A percentile compares a stretch with the other conserved stretches of the same genome.
phyloP scores from a whole-genome alignment of 2,888 invertebrate genomes.

The Melipona bicolor region DNA sequence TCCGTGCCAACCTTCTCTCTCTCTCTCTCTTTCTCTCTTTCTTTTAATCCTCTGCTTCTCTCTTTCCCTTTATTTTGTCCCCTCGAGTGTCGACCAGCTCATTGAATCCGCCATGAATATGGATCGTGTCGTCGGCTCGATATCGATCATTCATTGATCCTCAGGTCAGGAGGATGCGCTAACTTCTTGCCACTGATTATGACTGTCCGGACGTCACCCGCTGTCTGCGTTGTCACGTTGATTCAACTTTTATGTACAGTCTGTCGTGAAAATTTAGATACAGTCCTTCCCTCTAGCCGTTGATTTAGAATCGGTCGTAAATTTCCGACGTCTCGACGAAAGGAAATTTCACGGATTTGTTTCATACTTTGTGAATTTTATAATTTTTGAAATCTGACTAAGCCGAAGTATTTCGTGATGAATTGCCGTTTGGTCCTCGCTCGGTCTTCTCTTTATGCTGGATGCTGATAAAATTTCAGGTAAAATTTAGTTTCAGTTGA shows the following conservation, averaged over 20 bases:
- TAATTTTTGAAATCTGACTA: too few relatives aligned
- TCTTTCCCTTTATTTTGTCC: neutral
- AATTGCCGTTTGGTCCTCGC: too few relatives aligned
- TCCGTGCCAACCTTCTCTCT: neutral
- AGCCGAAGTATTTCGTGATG: too few relatives aligned
- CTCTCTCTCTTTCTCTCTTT: conserved; percentile 8
- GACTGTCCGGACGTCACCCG: conserved; percentile 13
- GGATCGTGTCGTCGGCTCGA: conserved; percentile 62
- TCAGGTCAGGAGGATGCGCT: conserved; percentile 79
- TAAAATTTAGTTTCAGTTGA: too few relatives aligned
- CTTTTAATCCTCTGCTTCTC: neutral
- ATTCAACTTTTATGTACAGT: neutral
- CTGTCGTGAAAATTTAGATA: too few relatives aligned
- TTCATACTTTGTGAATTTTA: too few relatives aligned
- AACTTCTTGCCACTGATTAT: conserved; percentile 56
- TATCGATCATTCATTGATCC: conserved; percentile 82
- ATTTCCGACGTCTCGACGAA: too few relatives aligned
- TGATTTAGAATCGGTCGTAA: too few relatives aligned
- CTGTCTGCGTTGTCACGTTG: neutral
- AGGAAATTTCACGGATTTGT: too few relatives aligned
- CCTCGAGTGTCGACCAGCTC: neutral
- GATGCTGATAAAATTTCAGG: too few relatives aligned
- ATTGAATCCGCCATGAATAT: conserved; percentile 74
- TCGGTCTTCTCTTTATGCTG: too few relatives aligned
- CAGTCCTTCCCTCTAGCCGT: too few relatives aligned